Evolutionary conservation across 2,113 vertebrate genomes (phyloP).

Genomic region (Dendropsophus ebraccatus): DNA sequence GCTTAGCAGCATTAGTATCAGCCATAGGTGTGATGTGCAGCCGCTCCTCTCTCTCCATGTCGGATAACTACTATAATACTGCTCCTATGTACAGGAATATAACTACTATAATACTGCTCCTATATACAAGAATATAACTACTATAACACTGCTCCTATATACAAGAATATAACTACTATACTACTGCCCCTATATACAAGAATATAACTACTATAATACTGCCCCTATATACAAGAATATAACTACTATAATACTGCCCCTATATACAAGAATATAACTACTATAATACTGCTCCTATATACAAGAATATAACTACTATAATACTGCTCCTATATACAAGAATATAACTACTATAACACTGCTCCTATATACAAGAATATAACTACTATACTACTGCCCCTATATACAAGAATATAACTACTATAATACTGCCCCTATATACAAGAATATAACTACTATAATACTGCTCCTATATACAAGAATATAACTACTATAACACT

Average conservation of each 20-base stretch:
- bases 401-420: not conserved
- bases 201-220: constrained; percentile 6
- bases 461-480: not conserved
- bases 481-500: not conserved
- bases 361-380: too few species aligned
- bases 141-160: too few species aligned
- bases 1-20: too few species aligned
- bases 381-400: not conserved
- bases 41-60: too few species aligned
- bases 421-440: not conserved
- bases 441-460: constrained; percentile 13
- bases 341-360: not conserved
- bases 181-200: not conserved
- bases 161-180: not conserved
- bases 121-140: not conserved
- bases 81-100: not conserved
- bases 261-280: not conserved
- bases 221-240: not conserved
- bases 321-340: constrained; percentile 8
- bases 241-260: constrained; percentile 8
- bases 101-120: constrained; percentile 2
- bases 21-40: too few species aligned
- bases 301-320: constrained; percentile 5
- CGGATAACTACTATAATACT: constrained; percentile 6
- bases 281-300: not conserved